Evolutionary conservation across 2,797 vertebrate species (phyloP).

Genomic region (Neostethus bicornis): DNA sequence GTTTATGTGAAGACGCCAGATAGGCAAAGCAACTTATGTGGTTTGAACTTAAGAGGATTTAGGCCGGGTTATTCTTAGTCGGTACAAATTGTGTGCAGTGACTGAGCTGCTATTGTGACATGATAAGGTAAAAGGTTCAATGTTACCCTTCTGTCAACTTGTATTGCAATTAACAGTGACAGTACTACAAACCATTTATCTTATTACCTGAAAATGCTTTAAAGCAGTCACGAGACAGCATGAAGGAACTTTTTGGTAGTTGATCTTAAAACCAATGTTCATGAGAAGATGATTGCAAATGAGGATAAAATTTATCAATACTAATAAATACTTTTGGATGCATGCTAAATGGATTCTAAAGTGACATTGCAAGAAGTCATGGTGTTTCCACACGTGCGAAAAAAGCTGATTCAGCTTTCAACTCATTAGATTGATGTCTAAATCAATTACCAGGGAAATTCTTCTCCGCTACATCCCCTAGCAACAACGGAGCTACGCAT

Average conservation of each 20-base stretch:
- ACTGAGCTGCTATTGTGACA: constrained; percentile 22
- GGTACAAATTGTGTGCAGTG: constrained; percentile 41
- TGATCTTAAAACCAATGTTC: too few relatives aligned
- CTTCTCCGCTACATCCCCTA: not conserved
- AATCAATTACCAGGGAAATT: constrained; percentile 17
- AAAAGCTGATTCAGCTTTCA: not conserved
- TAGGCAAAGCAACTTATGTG: constrained; percentile 85
- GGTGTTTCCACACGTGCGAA: not conserved
- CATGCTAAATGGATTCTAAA: not conserved
- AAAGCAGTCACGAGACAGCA: not conserved
- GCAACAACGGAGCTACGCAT: not conserved
- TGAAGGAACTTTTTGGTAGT: not conserved
- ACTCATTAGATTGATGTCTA: constrained; percentile 16
- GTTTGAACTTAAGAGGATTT: constrained; percentile 91
- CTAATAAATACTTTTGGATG: too few relatives aligned
- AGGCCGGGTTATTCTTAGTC: constrained; percentile 81
- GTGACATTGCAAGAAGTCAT: not conserved
- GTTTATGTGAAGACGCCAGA: constrained; percentile 78
- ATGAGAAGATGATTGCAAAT: too few relatives aligned
- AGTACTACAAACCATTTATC: not conserved
- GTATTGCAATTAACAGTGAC: too few relatives aligned
- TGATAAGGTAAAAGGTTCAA: constrained; percentile 24
- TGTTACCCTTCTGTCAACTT: not conserved
- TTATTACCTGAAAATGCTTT: too few relatives aligned
- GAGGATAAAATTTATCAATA: too few relatives aligned